A percentile compares a stretch with the other conserved stretches of the same genome.
These are phyloP conservation scores for Pampusana beccarii DNA, from an alignment of 2,113 vertebrate species.

Conservation along the genomic window DNA sequence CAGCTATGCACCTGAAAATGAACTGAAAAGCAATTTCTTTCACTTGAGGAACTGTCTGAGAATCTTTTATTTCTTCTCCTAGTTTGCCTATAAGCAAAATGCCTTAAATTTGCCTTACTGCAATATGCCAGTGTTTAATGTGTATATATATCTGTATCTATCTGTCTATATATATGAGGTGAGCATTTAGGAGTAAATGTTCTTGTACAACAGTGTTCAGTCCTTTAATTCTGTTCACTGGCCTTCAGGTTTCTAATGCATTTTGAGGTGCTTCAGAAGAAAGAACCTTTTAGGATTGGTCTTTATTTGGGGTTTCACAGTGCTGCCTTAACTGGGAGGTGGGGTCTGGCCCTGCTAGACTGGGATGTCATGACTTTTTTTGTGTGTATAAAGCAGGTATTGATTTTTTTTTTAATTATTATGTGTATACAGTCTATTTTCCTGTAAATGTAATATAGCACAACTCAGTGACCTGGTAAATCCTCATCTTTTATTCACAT, in stretches of 20 bases:
- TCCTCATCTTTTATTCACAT: background rate
- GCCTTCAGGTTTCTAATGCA: background rate
- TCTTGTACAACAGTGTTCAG: background rate
- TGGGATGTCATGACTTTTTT: background rate
- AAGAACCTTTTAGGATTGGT: background rate
- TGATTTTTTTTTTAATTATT: background rate
- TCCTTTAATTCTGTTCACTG: background rate
- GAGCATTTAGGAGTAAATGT: background rate
- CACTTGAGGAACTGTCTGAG: background rate
- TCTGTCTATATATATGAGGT: background rate
- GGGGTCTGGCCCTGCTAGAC: background rate
- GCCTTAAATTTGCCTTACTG: background rate
- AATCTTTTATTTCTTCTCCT: background rate
- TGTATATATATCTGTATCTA: no score
- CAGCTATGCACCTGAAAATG: background rate
- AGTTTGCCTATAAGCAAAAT: background rate
- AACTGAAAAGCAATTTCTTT: background rate
- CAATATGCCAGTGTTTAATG: background rate
- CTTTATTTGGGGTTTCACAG: background rate
- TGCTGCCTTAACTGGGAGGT: background rate
- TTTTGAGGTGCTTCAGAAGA: background rate
- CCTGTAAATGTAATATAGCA: background rate
- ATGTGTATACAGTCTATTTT: background rate
- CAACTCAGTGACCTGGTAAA: background rate
- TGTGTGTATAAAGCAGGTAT: background rate